These are phyloP conservation scores for Dryas iulia DNA, from an alignment of 1,140 invertebrate species.

Conservation along the genomic window DNA sequence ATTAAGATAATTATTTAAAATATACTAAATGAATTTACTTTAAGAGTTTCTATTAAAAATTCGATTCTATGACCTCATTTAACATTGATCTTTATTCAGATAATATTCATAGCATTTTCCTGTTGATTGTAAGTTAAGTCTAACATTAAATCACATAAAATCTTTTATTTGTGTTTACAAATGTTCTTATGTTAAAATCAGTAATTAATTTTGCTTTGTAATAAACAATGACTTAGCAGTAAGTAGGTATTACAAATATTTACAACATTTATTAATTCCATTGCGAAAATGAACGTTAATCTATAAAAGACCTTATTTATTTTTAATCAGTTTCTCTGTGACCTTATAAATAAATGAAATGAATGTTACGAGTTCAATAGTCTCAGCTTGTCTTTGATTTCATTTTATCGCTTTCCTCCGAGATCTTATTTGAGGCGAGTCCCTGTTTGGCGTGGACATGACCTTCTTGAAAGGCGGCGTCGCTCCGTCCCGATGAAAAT, in stretches of 20 bases:
- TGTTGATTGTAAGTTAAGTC: no score
- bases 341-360: neutral
- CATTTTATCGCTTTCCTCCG: neutral
- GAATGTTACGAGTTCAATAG: neutral
- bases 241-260: neutral
- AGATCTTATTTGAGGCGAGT: neutral
- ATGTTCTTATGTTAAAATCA: no score
- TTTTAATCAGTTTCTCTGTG: neutral
- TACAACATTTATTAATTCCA: neutral
- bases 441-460: neutral
- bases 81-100: no score
- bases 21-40: no score
- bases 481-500: neutral
- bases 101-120: no score
- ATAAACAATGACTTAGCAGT: neutral
- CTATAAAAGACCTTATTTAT: neutral
- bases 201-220: neutral
- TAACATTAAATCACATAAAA: no score
- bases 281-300: neutral
- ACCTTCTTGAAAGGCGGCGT: neutral
- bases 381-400: neutral
- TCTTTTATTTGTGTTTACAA: no score
- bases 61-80: no score
- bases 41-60: no score
- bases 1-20: no score